Conservation (phyloP, 2,888 invertebrate genomes). For the Eucera pruinosa region DNA sequence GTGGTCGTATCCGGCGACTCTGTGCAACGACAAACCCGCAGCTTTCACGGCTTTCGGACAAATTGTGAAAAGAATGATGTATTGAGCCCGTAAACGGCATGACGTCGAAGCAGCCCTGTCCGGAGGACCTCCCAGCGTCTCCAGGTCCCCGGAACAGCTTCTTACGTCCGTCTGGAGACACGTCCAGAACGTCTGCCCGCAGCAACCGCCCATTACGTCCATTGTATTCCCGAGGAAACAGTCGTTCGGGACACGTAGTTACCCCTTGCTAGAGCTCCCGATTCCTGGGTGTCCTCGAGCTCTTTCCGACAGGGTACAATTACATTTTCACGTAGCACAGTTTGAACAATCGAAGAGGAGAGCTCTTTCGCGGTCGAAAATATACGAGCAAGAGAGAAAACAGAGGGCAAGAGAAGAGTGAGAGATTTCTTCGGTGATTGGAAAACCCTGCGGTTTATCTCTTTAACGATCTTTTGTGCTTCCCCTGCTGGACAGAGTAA, state of each 20-base stretch:
- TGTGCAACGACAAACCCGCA: slow-evolving; percentile 63
- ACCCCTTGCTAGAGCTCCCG: slow-evolving; percentile 17
- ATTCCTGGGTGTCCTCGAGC: slow-evolving; percentile 38
- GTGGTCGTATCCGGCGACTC: slow-evolving; percentile 34
- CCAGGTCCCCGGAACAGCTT: slow-evolving; percentile 61
- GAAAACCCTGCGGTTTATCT: slow-evolving; percentile 63
- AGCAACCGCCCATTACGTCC: slow-evolving; percentile 78
- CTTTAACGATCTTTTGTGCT: slow-evolving; percentile 65
- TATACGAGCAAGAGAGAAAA: slow-evolving; percentile 44
- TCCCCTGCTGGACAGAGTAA: slow-evolving; percentile 23
- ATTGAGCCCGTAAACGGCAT: slow-evolving; percentile 74
- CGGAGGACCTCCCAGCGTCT: slow-evolving; percentile 76
- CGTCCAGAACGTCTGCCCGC: slow-evolving; percentile 78
- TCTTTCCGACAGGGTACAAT: slow-evolving; percentile 59
- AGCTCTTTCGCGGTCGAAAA: slow-evolving; percentile 50
- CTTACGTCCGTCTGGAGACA: slow-evolving; percentile 74
- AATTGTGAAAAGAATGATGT: slow-evolving; percentile 81
- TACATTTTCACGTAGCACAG: slow-evolving; percentile 67
- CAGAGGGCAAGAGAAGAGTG: neutral
- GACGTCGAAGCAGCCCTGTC: slow-evolving; percentile 71
- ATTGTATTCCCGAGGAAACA: slow-evolving; percentile 74
- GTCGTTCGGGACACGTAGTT: slow-evolving; percentile 53
- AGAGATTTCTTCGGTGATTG: slow-evolving; percentile 65
- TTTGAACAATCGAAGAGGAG: slow-evolving; percentile 46
- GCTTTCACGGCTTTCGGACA: slow-evolving; percentile 79